Conservation (phyloP, 2,113 vertebrate species). For the Pardalotus punctatus region DNA sequence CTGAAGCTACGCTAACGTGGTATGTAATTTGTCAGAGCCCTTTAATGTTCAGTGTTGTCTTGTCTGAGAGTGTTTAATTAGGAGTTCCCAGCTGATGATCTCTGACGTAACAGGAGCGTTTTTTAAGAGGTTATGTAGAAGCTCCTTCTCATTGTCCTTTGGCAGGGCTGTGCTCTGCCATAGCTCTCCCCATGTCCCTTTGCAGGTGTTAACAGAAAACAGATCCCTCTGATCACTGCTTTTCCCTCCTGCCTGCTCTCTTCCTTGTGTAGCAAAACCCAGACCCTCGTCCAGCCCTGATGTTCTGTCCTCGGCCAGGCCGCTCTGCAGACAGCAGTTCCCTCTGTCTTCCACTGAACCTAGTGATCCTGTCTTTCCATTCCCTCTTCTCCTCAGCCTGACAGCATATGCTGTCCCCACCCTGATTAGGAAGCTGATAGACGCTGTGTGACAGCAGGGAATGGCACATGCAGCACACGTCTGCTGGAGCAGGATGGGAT, state of each 20-base stretch:
- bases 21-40: conserved; percentile 59
- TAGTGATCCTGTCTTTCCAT: neutral
- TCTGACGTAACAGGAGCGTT: neutral
- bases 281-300: neutral
- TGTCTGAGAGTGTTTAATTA: neutral
- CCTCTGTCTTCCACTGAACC: neutral
- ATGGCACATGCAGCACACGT: neutral
- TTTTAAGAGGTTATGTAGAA: neutral
- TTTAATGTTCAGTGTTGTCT: neutral
- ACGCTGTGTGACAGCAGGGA: neutral
- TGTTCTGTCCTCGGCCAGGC: neutral
- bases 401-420: neutral
- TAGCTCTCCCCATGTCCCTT: neutral
- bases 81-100: neutral
- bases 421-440: neutral
- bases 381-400: neutral
- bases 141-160: neutral
- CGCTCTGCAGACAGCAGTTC: neutral
- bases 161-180: neutral
- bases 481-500: neutral
- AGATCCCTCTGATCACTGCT: neutral
- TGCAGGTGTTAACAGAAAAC: neutral
- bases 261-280: neutral
- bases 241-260: neutral
- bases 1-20: conserved; percentile 93